phyloP scores from a whole-genome alignment of 2,797 vertebrate species.

The Enteromius radiatus region DNA sequence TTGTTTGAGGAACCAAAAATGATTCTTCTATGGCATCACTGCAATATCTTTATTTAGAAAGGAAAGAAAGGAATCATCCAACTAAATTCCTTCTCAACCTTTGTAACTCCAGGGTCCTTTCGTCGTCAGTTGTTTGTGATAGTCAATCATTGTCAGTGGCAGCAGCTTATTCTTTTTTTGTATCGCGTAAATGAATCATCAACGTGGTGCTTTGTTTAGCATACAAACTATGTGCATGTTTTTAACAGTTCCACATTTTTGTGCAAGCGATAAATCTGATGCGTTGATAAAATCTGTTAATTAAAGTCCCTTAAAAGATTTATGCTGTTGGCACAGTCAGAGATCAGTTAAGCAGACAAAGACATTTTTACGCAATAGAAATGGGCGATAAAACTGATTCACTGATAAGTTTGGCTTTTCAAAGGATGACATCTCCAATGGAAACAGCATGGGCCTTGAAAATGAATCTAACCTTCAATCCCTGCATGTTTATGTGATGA shows the following conservation, averaged over 20 bases:
- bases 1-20: neutral
- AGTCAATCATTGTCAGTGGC: neutral
- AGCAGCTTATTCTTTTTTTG: neutral
- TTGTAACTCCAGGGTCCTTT: neutral
- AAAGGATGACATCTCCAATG: neutral
- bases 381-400: neutral
- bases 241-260: constrained; percentile 1
- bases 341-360: neutral
- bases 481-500: neutral
- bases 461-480: constrained; percentile 23
- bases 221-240: neutral
- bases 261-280: neutral
- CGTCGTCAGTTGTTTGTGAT: neutral
- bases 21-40: neutral
- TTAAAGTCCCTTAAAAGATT: neutral
- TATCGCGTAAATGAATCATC: neutral
- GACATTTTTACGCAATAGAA: neutral
- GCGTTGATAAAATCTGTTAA: neutral
- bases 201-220: constrained; percentile 5
- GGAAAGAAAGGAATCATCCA: neutral
- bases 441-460: neutral
- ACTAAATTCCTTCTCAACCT: neutral
- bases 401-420: neutral
- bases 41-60: neutral
- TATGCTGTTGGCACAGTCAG: neutral